phyloP scores from a whole-genome alignment of 2,797 vertebrate species.

The Mormyrops boulengeri region DNA sequence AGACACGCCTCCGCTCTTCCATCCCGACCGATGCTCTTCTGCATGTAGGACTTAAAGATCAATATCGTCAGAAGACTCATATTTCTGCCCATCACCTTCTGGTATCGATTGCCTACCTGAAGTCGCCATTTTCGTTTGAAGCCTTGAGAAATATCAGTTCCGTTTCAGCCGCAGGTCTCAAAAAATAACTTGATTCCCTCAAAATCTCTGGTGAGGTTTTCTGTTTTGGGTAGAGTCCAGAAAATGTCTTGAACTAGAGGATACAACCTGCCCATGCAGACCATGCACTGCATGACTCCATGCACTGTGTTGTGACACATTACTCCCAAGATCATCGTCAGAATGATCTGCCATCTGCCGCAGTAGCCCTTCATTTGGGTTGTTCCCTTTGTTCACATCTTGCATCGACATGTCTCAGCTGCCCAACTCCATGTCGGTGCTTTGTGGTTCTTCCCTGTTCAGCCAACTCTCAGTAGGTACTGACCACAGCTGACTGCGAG shows the following conservation, averaged over 20 bases:
- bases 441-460: neutral
- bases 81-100: neutral
- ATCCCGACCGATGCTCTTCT: neutral
- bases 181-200: neutral
- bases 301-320: neutral
- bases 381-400: neutral
- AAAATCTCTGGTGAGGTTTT: neutral
- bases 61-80: neutral
- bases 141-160: neutral
- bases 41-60: neutral
- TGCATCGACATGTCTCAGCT: neutral
- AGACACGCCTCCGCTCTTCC: neutral
- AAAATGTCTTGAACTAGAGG: neutral
- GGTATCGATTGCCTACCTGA: neutral
- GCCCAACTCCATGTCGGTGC: neutral
- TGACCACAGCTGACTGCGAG: neutral
- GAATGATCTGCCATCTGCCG: neutral
- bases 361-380: neutral
- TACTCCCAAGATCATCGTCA: neutral
- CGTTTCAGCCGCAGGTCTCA: neutral
- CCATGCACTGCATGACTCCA: neutral
- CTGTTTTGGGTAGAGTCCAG: neutral
- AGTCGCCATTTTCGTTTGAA: neutral
- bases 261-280: neutral
- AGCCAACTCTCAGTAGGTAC: neutral